Evolutionary conservation across 1,140 invertebrate species (phyloP), one percentile per base, ranked within the genome.

Genomic region (Pogonomyrmex barbatus): DNA sequence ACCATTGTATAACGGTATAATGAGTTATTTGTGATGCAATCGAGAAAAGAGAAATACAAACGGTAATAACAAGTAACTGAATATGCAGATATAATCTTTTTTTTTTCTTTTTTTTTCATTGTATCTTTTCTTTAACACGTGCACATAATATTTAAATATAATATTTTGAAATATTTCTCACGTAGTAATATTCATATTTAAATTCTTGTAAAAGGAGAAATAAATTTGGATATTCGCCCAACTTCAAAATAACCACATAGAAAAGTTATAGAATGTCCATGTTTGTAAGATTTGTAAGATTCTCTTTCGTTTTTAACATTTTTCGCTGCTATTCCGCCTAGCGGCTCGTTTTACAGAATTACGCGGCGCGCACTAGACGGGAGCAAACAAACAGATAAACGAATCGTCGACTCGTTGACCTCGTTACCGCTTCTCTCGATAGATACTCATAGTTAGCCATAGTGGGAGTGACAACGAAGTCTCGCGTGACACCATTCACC

Each of bases 341-440:
- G 54, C 79, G 30, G 33, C n/a, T 82, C 54, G 45, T 62, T 83
- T 75, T 83, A 83, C 68, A 39, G 54, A 83, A 83, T 75, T 73
- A 75, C 54, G 79, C 79, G 54, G 42, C 42, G 17, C 42, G 54
- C 56, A 62, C 62, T 86, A 87, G 78, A 77, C 70, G 58, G 33
- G 62, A 87, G 47, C 68, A 83, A 91, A 89, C 73, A 89, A 91
- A 87, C 65, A 89, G 90, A 91, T 91, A 90, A 90, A 88, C 78
- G 67, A 87, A 86, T 85, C 76, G 68, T 36, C 84, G 90, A 90
- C 85, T 90, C 73, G 90, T 86, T 91, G 87, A 89, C 85, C 90
- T 45, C 87, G 52, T 90, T 91, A 89, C 42, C 2, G 39, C 42
- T 83, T 47, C 65, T 71, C 56, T 71, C 56, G 89, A 78, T 88